Evolutionary conservation across 2,797 vertebrate genomes (phyloP), one percentile per base, ranked within the genome.

Genomic region (Syngnathus acus): DNA sequence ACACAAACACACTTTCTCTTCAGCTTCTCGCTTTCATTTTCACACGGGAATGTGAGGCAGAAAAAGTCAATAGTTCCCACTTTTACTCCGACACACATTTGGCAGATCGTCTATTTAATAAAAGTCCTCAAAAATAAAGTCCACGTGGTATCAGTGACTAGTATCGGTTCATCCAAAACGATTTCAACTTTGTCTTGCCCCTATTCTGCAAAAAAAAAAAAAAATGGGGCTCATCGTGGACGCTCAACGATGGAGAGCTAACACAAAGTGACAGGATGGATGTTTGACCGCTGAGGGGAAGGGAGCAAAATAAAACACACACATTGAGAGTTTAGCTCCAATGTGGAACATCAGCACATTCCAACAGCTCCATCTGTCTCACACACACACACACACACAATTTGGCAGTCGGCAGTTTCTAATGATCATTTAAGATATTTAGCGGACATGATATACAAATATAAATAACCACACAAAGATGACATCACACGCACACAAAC

Each of bases 311-410:
- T 74, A 68, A 77, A 78, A 70, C 65, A 65, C 62, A 38, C 53
- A 68, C 65, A 69, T 74, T 72, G 70, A 65, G 66, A 62, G 61
- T 77, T 78, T 63, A 40, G 72, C 60, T 72, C 70, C 69, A 78
- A 70, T 71, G 55, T 75, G 67, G 62, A 67, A 57, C 67, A 68
- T 84, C 78, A 80, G 82, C 86, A 83, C 77, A 84, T 82, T 85
- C 75, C 70, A 32, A 32, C 32, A 68, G 43, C 62, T 83, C 74
- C 69, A 67, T 43, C 60, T 37, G 65, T 1, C 72, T 47, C 65
- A 40, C 43, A 19, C 68, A 61, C 54, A 51, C 69, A 63, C 42
- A 37, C 45, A 16, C 55, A 64, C 53, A 51, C 65, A 55, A 32
- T 26, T 54, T 32, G 32, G 32, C 32, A 32, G 4, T 21, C 3